phyloP scores from a whole-genome alignment of 2,797 vertebrate genomes.

The Aselliscus stoliczkanus region DNA sequence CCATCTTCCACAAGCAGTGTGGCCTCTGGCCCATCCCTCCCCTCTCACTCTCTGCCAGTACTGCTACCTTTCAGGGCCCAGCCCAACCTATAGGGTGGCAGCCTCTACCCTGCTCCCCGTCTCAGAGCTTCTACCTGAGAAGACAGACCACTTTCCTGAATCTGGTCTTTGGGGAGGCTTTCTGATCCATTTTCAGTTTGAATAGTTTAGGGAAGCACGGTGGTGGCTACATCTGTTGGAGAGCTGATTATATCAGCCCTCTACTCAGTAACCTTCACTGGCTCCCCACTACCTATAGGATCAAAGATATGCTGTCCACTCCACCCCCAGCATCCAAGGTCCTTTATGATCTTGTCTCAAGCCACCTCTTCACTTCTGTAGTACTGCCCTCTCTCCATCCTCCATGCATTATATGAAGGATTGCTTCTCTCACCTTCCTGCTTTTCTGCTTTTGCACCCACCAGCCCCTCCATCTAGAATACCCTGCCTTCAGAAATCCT shows the following conservation, averaged over 20 bases:
- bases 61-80: background rate
- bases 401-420: background rate
- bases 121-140: background rate
- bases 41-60: background rate
- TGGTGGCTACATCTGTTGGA: background rate
- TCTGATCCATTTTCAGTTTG: background rate
- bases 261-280: background rate
- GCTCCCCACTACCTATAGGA: background rate
- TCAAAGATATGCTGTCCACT: background rate
- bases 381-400: background rate
- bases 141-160: background rate
- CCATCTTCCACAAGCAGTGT: background rate
- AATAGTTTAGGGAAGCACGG: background rate
- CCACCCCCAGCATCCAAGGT: background rate
- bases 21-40: background rate
- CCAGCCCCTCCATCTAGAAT: background rate
- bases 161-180: background rate
- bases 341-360: background rate
- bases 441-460: background rate
- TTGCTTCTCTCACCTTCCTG: background rate
- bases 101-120: background rate
- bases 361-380: background rate
- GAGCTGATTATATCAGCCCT: background rate
- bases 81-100: background rate
- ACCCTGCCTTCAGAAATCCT: background rate